Base-by-base conservation (phyloP, 2,113 vertebrate genomes). In the Pomatostomus ruficeps region DNA sequence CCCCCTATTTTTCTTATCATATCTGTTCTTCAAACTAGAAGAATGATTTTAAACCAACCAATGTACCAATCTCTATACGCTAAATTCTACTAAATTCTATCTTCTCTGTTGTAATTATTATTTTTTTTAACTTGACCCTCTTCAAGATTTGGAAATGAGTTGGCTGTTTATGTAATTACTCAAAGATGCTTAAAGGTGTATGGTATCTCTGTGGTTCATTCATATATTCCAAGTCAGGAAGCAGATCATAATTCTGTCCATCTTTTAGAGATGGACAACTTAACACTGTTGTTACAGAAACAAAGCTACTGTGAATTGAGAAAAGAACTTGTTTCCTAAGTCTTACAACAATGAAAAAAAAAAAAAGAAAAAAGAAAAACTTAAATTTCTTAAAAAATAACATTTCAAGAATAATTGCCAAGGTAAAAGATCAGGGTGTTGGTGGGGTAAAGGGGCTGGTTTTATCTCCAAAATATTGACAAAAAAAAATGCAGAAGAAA, bases 401-500 rank as follows among this genome's bases (percentile, higher is more conserved):
- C 5, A 29, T 2, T 0, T 14, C 22, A 43, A 66, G 7, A 2
- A 40, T 54, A 59, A 72, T 23, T 31, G 9, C 3, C 12, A 61
- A 57, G 12, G 7, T 59, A 20, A 83, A 74, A 68, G 6, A 15
- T 28, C 6, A 51, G 3, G 8, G 10, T 36, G 23, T 9, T 29
- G 3, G 3, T 67, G 5, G 8, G 4, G 1, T 38, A 48, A 5
- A 65, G 16, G 4, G 1, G 0, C 2, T 48, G 14, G 2, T 22
- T 78, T 78, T 88, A 24, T 18, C 5, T 70, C 6, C 57, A 26
- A 80, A 57, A 0, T 43, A 52, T 16, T 40, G 14, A 5, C 5
- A 4, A 46, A 70, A 74, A 84, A 45, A 35, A 28, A n/a, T 42
- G 7, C 5, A 62, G 42, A 88, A 43, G 24, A 38, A 77, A 17